Evolutionary conservation across 2,888 invertebrate species (phyloP).

Genomic region (Zygaena filipendulae): DNA sequence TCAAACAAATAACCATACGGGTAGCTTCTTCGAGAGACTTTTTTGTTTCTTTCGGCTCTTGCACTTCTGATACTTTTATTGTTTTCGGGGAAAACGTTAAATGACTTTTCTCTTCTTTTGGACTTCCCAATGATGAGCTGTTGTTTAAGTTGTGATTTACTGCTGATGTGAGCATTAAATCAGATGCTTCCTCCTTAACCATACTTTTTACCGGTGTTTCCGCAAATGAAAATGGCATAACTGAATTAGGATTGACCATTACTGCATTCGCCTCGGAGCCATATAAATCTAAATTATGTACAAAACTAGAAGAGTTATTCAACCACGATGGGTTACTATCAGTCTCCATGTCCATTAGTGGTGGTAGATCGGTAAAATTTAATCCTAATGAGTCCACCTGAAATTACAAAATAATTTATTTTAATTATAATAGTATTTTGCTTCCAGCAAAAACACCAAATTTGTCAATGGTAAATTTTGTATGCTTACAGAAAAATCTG

Average conservation of each 20-base stretch:
- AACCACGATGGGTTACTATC: constrained; percentile 70
- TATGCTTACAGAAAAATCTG: constrained; percentile 70
- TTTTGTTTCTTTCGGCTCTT: constrained; percentile 31
- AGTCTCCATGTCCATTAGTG: constrained; percentile 74
- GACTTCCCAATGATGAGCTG: constrained; percentile 66
- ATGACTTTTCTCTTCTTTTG: constrained; percentile 75
- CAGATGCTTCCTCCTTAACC: constrained; percentile 59
- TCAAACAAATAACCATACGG: constrained; percentile 57
- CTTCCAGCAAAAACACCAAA: too few species aligned
- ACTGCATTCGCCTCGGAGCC: constrained; percentile 79
- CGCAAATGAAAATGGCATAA: constrained; percentile 81
- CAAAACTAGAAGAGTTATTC: constrained; percentile 71
- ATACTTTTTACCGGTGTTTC: constrained; percentile 56
- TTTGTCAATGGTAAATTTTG: too few species aligned
- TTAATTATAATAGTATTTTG: too few species aligned
- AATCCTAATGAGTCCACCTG: constrained; percentile 71
- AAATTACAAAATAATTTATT: too few species aligned
- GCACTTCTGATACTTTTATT: constrained; percentile 71
- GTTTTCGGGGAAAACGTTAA: constrained; percentile 77
- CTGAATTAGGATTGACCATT: constrained; percentile 92
- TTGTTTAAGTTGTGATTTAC: constrained; percentile 36
- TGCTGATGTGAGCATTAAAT: constrained; percentile 53
- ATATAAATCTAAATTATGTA: constrained; percentile 75
- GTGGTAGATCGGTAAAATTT: constrained; percentile 72
- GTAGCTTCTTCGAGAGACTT: constrained; percentile 54